Evolutionary conservation across 2,888 invertebrate species (phyloP).

Genomic region (Nasonia oneida): DNA sequence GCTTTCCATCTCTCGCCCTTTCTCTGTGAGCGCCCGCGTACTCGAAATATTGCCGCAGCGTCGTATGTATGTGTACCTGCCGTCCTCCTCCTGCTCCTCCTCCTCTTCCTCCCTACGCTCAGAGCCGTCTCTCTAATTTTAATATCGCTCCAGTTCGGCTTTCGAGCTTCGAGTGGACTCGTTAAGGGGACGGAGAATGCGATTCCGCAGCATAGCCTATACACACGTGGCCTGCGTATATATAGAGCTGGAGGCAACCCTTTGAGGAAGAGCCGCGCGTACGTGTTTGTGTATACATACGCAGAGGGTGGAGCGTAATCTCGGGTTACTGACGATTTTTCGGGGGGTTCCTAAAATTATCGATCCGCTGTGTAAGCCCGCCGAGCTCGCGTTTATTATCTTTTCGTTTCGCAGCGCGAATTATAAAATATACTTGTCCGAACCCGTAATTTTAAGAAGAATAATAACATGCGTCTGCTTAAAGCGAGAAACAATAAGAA

Average conservation of each 20-base stretch:
- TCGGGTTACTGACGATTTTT: constrained; percentile 58
- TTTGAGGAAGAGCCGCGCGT: constrained; percentile 47
- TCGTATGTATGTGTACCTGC: constrained; percentile 33
- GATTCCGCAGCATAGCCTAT: constrained; percentile 25
- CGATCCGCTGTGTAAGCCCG: constrained; percentile 30
- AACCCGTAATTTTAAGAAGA: constrained; percentile 6
- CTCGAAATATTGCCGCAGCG: constrained; percentile 71
- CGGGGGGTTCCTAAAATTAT: constrained; percentile 43
- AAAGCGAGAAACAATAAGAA: constrained; percentile 41
- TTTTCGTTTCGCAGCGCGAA: background rate
- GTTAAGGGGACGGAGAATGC: constrained; percentile 65
- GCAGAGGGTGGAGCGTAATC: constrained; percentile 57
- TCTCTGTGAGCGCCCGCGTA: background rate
- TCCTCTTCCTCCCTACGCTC: constrained; percentile 35
- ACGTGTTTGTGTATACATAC: background rate
- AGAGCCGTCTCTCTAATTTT: constrained; percentile 67
- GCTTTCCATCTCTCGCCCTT: constrained; percentile 50
- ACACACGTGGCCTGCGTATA: constrained; percentile 21
- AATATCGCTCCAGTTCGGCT: constrained; percentile 73
- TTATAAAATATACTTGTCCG: background rate
- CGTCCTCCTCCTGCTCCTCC: constrained; percentile 62
- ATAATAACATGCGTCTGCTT: constrained; percentile 10
- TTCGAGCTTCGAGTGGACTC: constrained; percentile 69
- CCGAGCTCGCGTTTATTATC: constrained; percentile 7
- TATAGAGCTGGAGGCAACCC: constrained; percentile 44